These are phyloP conservation scores for Cordilura impudica DNA, from an alignment of 2,888 invertebrate genomes.

Conservation along the genomic window DNA sequence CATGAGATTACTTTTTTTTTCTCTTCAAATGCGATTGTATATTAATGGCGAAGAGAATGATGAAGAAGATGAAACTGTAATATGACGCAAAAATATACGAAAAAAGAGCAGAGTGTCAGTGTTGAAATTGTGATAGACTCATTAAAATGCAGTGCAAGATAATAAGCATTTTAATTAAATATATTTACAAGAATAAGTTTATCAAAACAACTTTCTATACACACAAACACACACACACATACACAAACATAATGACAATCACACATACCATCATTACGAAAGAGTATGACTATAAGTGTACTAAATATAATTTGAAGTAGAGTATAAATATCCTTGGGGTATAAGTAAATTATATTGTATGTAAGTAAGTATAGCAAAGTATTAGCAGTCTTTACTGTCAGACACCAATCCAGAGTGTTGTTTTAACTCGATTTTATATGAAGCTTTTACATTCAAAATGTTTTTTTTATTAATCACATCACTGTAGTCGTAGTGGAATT, in stretches of 20 bases:
- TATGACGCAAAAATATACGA: background rate
- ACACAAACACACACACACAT: background rate
- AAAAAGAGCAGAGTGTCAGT: constrained; percentile 24
- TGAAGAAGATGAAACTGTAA: background rate
- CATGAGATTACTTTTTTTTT: constrained; percentile 8
- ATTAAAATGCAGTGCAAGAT: constrained; percentile 69
- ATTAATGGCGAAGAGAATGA: background rate
- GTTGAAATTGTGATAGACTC: constrained; percentile 66
- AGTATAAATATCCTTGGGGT: constrained; percentile 4
- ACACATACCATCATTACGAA: background rate
- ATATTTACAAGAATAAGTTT: constrained; percentile 76
- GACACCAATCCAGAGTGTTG: too few relatives aligned
- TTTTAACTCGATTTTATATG: background rate
- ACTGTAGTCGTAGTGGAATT: too few relatives aligned
- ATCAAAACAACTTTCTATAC: constrained; percentile 70
- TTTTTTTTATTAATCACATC: too few relatives aligned
- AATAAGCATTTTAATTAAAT: constrained; percentile 71
- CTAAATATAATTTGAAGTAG: too few relatives aligned
- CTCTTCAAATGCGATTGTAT: background rate
- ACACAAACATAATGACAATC: background rate
- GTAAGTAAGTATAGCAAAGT: background rate
- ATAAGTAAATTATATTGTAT: background rate
- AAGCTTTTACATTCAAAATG: background rate
- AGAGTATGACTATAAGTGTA: background rate
- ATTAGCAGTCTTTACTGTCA: background rate